Evolutionary conservation across 2,797 vertebrate species (phyloP).

Genomic region (Leucoraja ocellata): DNA sequence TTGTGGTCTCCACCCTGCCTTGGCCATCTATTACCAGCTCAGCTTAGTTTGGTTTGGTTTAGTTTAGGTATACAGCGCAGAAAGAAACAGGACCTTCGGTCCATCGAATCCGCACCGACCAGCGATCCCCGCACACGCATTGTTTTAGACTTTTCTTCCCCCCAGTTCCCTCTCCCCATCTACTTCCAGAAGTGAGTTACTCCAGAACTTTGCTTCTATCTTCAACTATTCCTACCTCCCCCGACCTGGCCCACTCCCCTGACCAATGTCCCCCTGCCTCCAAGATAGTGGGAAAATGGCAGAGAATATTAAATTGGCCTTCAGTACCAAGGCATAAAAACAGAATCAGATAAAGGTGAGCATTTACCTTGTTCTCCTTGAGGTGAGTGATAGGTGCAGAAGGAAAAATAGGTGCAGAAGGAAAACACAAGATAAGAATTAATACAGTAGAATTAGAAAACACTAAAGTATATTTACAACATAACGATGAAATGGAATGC

Average conservation of each 20-base stretch:
- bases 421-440: slow-evolving; percentile 57
- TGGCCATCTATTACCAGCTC: too few relatives aligned
- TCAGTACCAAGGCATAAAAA: not conserved
- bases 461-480: not conserved
- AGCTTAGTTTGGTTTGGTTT: too few relatives aligned
- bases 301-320: not conserved
- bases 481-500: slow-evolving; percentile 39
- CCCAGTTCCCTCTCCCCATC: too few relatives aligned
- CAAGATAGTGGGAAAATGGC: not conserved
- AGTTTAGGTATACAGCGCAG: too few relatives aligned
- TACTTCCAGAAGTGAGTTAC: too few relatives aligned
- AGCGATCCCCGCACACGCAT: too few relatives aligned
- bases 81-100: too few relatives aligned
- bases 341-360: slow-evolving; percentile 28
- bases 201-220: too few relatives aligned
- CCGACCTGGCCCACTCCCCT: not conserved
- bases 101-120: too few relatives aligned
- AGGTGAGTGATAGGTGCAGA: slow-evolving; percentile 58
- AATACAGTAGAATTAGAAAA: not conserved
- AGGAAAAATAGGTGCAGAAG: slow-evolving; percentile 60
- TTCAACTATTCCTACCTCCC: not conserved
- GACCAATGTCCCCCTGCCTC: not conserved
- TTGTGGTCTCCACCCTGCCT: too few relatives aligned
- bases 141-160: too few relatives aligned
- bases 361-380: slow-evolving; percentile 96